Evolutionary conservation across 2,888 invertebrate species (phyloP).

Genomic region (Antitype chi): DNA sequence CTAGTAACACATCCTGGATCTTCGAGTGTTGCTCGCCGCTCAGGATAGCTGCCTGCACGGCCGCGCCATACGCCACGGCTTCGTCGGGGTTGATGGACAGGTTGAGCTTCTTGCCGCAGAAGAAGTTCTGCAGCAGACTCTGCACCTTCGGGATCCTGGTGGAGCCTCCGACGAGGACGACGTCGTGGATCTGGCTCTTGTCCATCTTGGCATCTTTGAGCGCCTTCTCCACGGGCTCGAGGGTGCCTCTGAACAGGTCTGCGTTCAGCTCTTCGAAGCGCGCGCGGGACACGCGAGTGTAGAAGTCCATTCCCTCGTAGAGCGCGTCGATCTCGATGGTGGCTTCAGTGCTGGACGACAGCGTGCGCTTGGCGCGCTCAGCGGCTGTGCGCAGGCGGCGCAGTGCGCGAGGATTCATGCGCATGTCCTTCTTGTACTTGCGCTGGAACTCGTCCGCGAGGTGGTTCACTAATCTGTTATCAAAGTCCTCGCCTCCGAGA

Average conservation of each 20-base stretch:
- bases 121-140: conserved; percentile 93
- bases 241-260: conserved; percentile 93
- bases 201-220: conserved; percentile 95
- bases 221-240: conserved; percentile 95
- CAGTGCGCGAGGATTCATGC: conserved; percentile 92
- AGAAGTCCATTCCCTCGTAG: conserved; percentile 93
- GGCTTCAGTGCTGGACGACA: conserved; percentile 94
- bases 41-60: conserved; percentile 93
- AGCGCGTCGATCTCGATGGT: conserved; percentile 94
- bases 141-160: conserved; percentile 95
- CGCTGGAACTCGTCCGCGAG: conserved; percentile 93
- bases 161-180: conserved; percentile 96
- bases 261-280: conserved; percentile 94
- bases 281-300: conserved; percentile 93
- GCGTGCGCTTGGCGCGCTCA: conserved; percentile 94
- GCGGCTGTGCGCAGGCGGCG: conserved; percentile 94
- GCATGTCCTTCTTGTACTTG: conserved; percentile 93
- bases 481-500: conserved; percentile 94
- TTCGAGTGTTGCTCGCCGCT: conserved; percentile 93
- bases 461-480: conserved; percentile 92
- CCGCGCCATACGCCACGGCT: conserved; percentile 95
- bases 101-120: conserved; percentile 93
- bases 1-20: conserved; percentile 92
- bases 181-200: conserved; percentile 94
- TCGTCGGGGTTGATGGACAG: conserved; percentile 95